Evolutionary conservation across 2,113 vertebrate species (phyloP), one percentile per base, ranked within the genome.

Genomic region (Ancistrus triradiatus): DNA sequence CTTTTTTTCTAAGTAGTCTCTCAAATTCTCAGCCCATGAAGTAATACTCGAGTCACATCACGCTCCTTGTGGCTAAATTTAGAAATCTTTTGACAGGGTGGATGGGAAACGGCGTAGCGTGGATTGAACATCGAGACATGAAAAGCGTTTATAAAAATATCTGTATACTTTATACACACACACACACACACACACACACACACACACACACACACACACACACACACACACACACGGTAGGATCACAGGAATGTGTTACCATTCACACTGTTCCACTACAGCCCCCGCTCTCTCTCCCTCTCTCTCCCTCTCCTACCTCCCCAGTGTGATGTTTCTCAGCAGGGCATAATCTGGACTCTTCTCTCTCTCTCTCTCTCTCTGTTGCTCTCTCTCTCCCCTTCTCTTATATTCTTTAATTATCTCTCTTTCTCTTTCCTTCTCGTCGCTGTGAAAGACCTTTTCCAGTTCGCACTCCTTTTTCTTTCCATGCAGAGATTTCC

Each of bases 231-330:
- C 13, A 35, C 42, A 66, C 18, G 40, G n/a, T n/a, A n/a, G n/a
- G n/a, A 58, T 59, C 56, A 42, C 46, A 59, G 50, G 43, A 51
- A 31, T 46, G 53, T 48, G 60, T 64, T 56, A 58, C 21, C 19
- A 57, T 70, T 64, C 18, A 2, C 66, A 44, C 57, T 68, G 18
- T 62, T 68, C 62, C 25, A 47, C 53, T 60, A 58, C 60, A 43
- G 31, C n/a, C 76, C 53, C 28, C 60, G 58, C 58, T 60, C 63
- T 67, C 40, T 72, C 48, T 48, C 28, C n/a, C n/a, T n/a, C n/a
- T n/a, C n/a, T n/a, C n/a, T n/a, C n/a, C n/a, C n/a, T 19, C 62
- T 21, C 62, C 51, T 35, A 13, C 49, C 61, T 63, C 61, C 63
- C 52, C 21, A 24, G 63, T 47, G 51, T 43, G 42, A 57, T 47